Evolutionary conservation across 2,113 vertebrate genomes (phyloP).

Genomic region (Pomatostomus ruficeps): DNA sequence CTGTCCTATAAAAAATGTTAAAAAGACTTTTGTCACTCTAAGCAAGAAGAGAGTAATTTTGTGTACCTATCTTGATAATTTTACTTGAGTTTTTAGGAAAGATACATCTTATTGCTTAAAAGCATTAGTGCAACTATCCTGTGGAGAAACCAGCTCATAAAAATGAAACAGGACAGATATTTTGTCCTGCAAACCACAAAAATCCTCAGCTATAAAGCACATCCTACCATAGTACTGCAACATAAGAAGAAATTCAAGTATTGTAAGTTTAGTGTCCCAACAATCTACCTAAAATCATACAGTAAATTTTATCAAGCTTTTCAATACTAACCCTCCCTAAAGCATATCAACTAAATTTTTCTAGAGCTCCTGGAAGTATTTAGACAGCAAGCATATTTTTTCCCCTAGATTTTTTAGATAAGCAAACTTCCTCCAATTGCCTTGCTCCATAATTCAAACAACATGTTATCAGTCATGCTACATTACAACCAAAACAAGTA

Average conservation of each 20-base stretch:
- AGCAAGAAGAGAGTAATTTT: neutral
- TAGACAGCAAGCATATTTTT: neutral
- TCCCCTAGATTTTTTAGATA: neutral
- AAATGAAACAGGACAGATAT: neutral
- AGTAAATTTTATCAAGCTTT: neutral
- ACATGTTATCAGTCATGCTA: neutral
- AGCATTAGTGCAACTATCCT: neutral
- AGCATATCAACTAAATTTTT: neutral
- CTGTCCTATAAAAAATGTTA: constrained; percentile 61
- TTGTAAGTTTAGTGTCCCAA: neutral
- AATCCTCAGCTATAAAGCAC: neutral
- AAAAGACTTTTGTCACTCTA: neutral
- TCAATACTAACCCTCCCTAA: neutral
- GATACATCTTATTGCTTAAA: neutral
- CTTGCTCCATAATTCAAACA: neutral
- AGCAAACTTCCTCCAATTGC: neutral
- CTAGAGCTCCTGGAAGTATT: neutral
- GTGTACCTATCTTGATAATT: neutral
- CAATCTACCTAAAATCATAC: neutral
- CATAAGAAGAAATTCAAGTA: neutral
- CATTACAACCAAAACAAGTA: neutral
- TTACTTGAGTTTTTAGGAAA: neutral
- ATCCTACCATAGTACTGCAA: neutral
- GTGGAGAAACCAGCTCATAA: neutral
- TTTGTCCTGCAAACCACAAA: neutral